A percentile compares a stretch with the other conserved stretches of the same genome.
Conservation (phyloP, 1,140 invertebrate genomes). For the Bombyx mori region DNA sequence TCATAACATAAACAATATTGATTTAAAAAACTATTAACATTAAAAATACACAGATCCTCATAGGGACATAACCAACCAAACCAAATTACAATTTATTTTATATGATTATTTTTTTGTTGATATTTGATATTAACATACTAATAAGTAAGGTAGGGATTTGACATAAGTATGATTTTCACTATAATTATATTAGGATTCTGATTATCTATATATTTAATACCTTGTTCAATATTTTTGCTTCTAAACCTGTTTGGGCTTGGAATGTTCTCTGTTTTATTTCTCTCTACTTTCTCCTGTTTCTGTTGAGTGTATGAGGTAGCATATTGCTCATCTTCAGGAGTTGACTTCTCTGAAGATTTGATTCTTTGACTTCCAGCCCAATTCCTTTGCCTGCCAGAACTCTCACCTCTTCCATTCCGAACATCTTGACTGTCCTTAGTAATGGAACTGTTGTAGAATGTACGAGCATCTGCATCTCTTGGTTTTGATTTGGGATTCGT, state of each 20-base stretch:
- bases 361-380: slow-evolving; percentile 45
- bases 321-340: slow-evolving; percentile 52
- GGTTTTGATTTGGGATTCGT: slow-evolving; percentile 42
- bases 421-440: slow-evolving; percentile 45
- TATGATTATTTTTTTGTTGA: too few relatives aligned
- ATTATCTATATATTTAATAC: slow-evolving; percentile 1
- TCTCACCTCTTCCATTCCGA: slow-evolving; percentile 40
- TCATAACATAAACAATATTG: too few relatives aligned
- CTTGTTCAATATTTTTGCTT: slow-evolving; percentile 19
- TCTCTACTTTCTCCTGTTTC: slow-evolving; percentile 33
- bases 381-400: slow-evolving; percentile 30
- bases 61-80: too few relatives aligned
- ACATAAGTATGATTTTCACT: neutral
- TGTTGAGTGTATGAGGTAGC: slow-evolving; percentile 43
- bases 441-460: slow-evolving; percentile 54
- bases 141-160: neutral
- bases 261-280: slow-evolving; percentile 15
- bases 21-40: too few relatives aligned
- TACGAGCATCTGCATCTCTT: slow-evolving; percentile 43
- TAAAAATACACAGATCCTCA: too few relatives aligned
- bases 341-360: slow-evolving; percentile 31
- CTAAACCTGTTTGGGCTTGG: slow-evolving; percentile 25
- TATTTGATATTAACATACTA: neutral
- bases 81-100: too few relatives aligned
- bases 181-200: neutral